phyloP scores from a whole-genome alignment of 2,113 vertebrate genomes.

The Brachyhypopomus gauderio region DNA sequence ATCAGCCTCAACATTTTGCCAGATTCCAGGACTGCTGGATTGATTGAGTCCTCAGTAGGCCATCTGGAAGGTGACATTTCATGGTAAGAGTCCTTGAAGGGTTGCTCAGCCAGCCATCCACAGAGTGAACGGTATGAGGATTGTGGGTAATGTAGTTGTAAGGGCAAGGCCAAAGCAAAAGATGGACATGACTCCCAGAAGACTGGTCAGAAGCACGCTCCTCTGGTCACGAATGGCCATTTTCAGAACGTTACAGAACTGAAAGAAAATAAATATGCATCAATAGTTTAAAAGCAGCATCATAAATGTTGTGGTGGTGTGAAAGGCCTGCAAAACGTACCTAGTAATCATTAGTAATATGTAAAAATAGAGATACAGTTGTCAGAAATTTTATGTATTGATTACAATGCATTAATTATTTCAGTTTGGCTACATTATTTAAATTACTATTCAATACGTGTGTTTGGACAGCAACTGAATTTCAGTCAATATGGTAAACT shows the following conservation, averaged over 20 bases:
- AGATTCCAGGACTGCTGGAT: constrained; percentile 50
- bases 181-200: constrained; percentile 82
- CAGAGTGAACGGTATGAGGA: constrained; percentile 85
- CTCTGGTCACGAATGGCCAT: constrained; percentile 89
- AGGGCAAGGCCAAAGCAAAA: constrained; percentile 81
- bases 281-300: not conserved
- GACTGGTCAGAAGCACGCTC: constrained; percentile 77
- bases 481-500: too few species aligned
- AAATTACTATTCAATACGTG: too few species aligned
- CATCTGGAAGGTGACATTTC: not conserved
- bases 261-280: constrained; percentile 47
- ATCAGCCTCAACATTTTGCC: constrained; percentile 4
- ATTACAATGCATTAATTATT: too few species aligned
- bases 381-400: too few species aligned
- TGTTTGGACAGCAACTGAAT: too few species aligned
- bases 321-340: too few species aligned
- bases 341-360: too few species aligned
- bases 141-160: constrained; percentile 82
- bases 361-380: too few species aligned
- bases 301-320: too few species aligned
- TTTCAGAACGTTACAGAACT: constrained; percentile 91
- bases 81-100: not conserved
- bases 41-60: not conserved
- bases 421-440: too few species aligned
- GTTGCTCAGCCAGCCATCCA: constrained; percentile 88